Percentiles rank a stretch among this genome's conserved stretches.
These are phyloP conservation scores for Alcedo atthis DNA, from an alignment of 2,797 vertebrate species.

Conservation along the genomic window DNA sequence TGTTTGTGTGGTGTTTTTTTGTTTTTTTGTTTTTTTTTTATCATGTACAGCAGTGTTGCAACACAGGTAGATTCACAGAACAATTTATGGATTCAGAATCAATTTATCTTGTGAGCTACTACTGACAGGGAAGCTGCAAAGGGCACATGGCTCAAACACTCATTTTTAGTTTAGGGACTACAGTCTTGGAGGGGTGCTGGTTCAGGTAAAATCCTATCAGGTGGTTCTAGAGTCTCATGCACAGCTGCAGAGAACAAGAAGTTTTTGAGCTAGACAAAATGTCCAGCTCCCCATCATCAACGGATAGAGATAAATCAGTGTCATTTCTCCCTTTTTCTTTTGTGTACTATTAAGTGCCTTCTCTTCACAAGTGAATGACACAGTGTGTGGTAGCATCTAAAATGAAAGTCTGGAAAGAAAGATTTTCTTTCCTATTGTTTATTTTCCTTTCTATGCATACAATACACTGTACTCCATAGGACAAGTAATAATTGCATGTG, in stretches of 20 bases:
- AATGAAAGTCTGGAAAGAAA: background rate
- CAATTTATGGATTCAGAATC: background rate
- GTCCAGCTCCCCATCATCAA: background rate
- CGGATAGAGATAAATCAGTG: background rate
- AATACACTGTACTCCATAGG: background rate
- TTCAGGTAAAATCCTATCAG: background rate
- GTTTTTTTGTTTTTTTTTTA: no score
- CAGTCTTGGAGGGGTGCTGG: background rate
- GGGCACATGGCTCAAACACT: background rate
- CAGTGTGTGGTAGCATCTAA: background rate
- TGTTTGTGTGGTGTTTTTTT: no score
- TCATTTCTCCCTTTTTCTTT: background rate
- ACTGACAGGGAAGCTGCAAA: background rate
- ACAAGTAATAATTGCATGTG: background rate
- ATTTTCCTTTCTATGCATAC: background rate
- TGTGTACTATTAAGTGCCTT: fast-evolving
- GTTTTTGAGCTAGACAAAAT: background rate
- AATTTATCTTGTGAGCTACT: background rate
- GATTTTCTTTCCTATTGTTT: background rate
- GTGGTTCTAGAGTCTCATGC: background rate
- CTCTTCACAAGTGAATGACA: background rate
- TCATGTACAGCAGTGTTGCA: background rate
- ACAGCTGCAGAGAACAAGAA: background rate
- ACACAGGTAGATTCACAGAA: background rate
- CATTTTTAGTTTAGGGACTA: background rate